Evolutionary conservation across 2,113 vertebrate species (phyloP).

Genomic region (Proteles cristata): DNA sequence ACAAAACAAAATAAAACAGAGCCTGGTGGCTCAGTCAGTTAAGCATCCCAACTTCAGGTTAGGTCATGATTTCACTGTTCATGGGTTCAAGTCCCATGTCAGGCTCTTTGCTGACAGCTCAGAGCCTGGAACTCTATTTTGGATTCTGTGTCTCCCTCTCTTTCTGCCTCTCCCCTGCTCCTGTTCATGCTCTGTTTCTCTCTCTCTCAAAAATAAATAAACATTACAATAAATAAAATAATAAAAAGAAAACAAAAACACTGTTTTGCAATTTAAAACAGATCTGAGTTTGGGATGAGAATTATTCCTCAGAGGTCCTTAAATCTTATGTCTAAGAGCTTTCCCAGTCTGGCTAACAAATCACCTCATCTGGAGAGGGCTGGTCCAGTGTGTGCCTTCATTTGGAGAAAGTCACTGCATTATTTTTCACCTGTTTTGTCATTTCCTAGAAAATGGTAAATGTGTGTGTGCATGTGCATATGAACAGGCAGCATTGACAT

Average conservation of each 20-base stretch:
- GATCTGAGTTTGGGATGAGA: neutral
- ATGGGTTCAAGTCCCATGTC: no score
- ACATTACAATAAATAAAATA: no score
- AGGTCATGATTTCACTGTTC: no score
- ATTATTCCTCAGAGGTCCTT: neutral
- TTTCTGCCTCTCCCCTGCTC: no score
- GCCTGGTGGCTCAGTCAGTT: no score
- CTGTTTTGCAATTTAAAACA: conserved; percentile 34
- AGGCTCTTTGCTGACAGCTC: no score
- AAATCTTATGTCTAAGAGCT: neutral
- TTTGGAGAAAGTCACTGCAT: neutral
- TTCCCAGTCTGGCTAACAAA: neutral
- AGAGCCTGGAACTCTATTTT: no score
- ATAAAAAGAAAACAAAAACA: neutral
- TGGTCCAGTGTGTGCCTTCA: neutral
- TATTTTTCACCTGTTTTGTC: neutral
- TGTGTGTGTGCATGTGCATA: neutral
- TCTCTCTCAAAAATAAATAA: no score
- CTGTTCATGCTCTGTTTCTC: no score
- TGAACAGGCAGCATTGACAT: neutral
- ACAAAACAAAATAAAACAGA: neutral
- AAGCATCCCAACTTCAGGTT: no score
- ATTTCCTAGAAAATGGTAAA: neutral
- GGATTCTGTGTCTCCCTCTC: no score
- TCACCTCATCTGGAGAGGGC: neutral